Conservation (phyloP, 2,113 vertebrate genomes). For the Mustelus asterias region DNA sequence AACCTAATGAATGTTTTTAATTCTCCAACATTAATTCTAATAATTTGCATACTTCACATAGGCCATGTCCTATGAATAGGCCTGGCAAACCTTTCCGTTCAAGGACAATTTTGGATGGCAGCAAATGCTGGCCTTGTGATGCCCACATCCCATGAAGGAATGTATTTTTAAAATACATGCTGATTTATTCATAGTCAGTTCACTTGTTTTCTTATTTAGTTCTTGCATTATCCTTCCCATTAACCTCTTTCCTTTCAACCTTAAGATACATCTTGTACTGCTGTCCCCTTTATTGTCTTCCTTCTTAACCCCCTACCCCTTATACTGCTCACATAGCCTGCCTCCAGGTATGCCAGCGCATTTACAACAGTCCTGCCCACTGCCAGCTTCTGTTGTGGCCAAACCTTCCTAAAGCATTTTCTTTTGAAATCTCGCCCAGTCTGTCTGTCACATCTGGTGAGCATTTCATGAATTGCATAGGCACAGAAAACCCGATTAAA, state of each 20-base stretch:
- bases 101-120: too few species aligned
- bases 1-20: neutral
- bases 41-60: neutral
- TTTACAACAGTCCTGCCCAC: neutral
- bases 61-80: too few species aligned
- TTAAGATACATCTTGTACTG: too few species aligned
- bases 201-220: neutral
- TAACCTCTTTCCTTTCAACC: neutral
- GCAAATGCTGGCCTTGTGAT: too few species aligned
- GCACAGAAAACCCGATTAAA: neutral
- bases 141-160: too few species aligned
- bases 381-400: neutral
- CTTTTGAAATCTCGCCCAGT: neutral
- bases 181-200: neutral
- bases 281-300: neutral
- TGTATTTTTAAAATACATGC: too few species aligned
- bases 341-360: neutral
- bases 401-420: neutral
- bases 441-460: neutral
- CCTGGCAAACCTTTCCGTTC: too few species aligned
- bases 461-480: neutral
- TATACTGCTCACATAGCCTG: neutral
- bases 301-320: neutral
- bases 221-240: neutral
- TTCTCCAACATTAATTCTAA: neutral